These are phyloP conservation scores for Lytechinus variegatus DNA, from an alignment of 35 echinoderm and acorn worm genomes.

Conservation along the genomic window DNA sequence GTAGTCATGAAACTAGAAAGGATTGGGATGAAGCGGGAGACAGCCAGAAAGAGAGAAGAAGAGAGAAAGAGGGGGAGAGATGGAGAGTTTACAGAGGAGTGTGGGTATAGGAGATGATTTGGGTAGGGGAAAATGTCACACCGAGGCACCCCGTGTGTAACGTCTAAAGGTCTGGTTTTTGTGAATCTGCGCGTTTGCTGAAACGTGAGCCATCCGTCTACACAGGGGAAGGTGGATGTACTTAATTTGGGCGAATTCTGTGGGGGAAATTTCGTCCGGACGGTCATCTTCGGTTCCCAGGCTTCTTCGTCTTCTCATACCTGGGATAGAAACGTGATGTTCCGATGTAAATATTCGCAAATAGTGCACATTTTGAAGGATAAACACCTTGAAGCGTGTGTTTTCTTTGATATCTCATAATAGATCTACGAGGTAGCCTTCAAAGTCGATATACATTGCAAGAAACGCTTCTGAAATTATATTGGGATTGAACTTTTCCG, in stretches of 20 bases:
- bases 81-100: neutral
- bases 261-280: neutral
- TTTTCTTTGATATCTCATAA: neutral
- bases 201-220: neutral
- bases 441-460: neutral
- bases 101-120: neutral
- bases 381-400: neutral
- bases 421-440: neutral
- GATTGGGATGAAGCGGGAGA: too few relatives aligned
- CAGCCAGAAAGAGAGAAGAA: neutral
- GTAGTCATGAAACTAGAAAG: neutral
- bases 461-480: neutral
- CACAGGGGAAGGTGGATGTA: neutral
- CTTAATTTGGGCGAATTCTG: neutral
- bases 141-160: neutral
- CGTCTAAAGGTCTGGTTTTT: neutral
- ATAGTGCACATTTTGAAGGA: neutral
- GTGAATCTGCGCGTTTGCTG: neutral
- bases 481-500: neutral
- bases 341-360: neutral
- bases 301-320: neutral
- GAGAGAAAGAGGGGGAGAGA: neutral
- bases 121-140: neutral
- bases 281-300: neutral
- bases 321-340: neutral